A percentile compares a stretch with the other conserved stretches of the same genome.
These are phyloP conservation scores for Labia minor DNA, from an alignment of 2,888 invertebrate genomes.

Conservation along the genomic window DNA sequence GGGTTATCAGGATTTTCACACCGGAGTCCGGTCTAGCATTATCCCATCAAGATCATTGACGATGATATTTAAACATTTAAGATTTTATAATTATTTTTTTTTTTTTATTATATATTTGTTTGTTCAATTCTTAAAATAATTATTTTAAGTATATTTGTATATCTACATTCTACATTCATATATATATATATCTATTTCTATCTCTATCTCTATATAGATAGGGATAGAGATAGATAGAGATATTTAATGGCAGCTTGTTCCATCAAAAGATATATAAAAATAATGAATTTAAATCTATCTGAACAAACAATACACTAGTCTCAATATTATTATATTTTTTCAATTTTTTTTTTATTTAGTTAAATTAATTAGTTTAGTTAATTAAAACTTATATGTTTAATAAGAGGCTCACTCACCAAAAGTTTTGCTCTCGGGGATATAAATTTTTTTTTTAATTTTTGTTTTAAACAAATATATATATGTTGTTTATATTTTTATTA, in stretches of 20 bases:
- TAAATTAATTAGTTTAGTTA: not conserved
- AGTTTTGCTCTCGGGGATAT: not conserved
- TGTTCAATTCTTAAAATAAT: no score
- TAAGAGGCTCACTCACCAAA: constrained; percentile 1
- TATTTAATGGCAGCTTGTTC: not conserved
- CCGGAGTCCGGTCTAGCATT: not conserved
- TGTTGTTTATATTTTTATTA: not conserved
- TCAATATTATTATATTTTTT: no score
- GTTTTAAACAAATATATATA: not conserved
- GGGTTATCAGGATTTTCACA: constrained; percentile 13
- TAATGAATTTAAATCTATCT: not conserved
- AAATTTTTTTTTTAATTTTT: not conserved
- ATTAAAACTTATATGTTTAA: not conserved
- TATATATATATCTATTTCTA: not conserved
- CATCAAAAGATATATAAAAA: no score
- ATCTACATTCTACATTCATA: no score
- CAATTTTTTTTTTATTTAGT: no score
- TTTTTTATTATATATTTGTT: not conserved
- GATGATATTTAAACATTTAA: not conserved
- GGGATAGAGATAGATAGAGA: no score
- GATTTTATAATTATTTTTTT: not conserved
- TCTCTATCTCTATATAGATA: no score
- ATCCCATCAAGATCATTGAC: not conserved
- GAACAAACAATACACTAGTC: not conserved
- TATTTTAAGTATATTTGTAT: no score